Percentiles rank a stretch among this genome's conserved stretches.
Evolutionary conservation across 2,113 vertebrate species (phyloP).

Genomic region (Edolisoma coerulescens): DNA sequence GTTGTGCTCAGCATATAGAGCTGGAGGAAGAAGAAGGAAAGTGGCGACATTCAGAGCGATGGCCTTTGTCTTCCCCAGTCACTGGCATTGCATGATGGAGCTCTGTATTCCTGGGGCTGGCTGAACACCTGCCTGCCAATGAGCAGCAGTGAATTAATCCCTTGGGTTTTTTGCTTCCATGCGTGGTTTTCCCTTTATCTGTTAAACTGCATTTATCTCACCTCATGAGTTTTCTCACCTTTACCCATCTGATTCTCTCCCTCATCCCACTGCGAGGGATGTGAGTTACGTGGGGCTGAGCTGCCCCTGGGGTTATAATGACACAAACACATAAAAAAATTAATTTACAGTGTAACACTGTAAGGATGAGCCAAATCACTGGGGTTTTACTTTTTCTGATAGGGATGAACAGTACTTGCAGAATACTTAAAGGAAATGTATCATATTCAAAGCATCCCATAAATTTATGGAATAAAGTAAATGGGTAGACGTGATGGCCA

Average conservation of each 20-base stretch:
- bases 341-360: background rate
- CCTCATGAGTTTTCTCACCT: background rate
- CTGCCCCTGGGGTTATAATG: background rate
- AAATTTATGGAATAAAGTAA: background rate
- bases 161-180: background rate
- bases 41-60: background rate
- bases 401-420: background rate
- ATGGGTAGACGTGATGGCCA: background rate
- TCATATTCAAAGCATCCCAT: background rate
- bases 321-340: background rate
- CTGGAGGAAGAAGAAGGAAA: background rate
- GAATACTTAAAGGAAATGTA: background rate
- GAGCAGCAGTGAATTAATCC: background rate
- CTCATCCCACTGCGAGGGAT: background rate
- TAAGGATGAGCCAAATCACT: background rate
- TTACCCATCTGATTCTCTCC: background rate
- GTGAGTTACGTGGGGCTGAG: background rate
- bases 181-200: background rate
- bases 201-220: background rate
- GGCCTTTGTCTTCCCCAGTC: accelerated
- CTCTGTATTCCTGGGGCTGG: background rate
- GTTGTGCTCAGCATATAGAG: accelerated
- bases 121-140: background rate
- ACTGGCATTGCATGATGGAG: background rate
- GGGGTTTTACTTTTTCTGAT: background rate